Base-by-base conservation (phyloP, 2,888 invertebrate genomes). In the Drosophila gaucha region DNA sequence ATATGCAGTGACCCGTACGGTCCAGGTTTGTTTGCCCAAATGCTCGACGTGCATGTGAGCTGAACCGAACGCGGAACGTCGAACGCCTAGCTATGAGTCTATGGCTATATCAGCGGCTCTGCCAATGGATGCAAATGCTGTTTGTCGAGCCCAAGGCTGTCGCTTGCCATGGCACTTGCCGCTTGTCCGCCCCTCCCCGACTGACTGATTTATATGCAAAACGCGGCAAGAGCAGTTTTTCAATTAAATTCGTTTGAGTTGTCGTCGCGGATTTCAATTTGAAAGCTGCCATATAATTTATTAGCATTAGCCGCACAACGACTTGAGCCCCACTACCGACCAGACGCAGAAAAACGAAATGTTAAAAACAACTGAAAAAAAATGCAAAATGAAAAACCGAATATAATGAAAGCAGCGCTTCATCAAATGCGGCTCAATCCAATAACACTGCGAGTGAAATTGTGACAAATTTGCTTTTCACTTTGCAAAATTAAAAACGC, bases 401-500 rank as follows among this genome's bases (percentile, higher is more conserved):
- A 55, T 55, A 73, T 74, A 73, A 73, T 73, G 75, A 69, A 72
- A 39, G 68, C 58, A 51, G 82, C 54, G 74, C 82, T 49, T 68
- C 68, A 80, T 78, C 79, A 80, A 80, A 78, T 78, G 78, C 85
- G 76, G 62, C 83, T 79, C 80, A 85, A 85, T 79, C 83, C 86
- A 85, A 85, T 85, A 85, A 78, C 79, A 69, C 71, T 62, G 66
- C 59, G 50, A 77, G 58, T 64, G 71, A 67, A 82, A 73, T 65
- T 82, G 80, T 77, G 80, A 82, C 80, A 82, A 82, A 82, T 82
- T 82, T 86, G 86, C 86, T 86, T 84, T 82, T 82, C 80, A 82
- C 80, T 82, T 82, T 82, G 80, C 64, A 77, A 86, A 82, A 82
- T 82, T 82, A 82, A 82, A 82, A 80, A 79, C 83, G 76, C 64